These are phyloP conservation scores for Mandrillus leucophaeus DNA, from an alignment of 2,113 vertebrate genomes.

Conservation along the genomic window DNA sequence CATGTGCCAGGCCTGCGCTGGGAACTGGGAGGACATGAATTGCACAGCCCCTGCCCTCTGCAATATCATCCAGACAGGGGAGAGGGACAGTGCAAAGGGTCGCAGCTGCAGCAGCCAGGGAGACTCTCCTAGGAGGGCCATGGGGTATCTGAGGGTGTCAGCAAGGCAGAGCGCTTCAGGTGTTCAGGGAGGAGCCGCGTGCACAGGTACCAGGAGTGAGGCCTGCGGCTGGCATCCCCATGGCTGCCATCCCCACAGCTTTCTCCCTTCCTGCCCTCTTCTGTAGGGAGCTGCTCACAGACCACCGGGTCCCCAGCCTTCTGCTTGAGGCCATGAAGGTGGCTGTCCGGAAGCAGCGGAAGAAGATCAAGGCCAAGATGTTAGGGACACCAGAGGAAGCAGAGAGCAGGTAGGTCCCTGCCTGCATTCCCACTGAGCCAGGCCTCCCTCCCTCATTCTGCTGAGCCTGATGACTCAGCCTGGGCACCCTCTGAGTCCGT, in stretches of 20 bases:
- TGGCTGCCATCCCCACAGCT: not conserved
- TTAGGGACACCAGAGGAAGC: constrained; percentile 89
- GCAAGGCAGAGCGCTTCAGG: not conserved
- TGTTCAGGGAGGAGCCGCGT: not conserved
- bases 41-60: not conserved
- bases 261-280: not conserved
- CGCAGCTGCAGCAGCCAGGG: not conserved
- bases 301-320: constrained; percentile 91
- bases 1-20: not conserved
- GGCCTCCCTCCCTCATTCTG: not conserved
- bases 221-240: not conserved
- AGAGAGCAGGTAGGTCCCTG: constrained; percentile 88
- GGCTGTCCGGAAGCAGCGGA: constrained; percentile 91
- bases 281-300: constrained; percentile 93
- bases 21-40: not conserved
- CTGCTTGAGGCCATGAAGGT: constrained; percentile 91
- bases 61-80: not conserved
- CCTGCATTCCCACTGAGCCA: not conserved
- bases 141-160: not conserved
- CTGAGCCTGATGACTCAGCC: not conserved
- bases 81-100: not conserved
- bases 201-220: not conserved
- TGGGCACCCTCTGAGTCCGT: not conserved
- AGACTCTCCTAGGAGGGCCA: not conserved
- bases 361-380: constrained; percentile 97